Percentiles rank a stretch among this genome's conserved stretches.
These are phyloP conservation scores for Tonatia bakeri DNA, from an alignment of 2,113 vertebrate species.

Conservation along the genomic window DNA sequence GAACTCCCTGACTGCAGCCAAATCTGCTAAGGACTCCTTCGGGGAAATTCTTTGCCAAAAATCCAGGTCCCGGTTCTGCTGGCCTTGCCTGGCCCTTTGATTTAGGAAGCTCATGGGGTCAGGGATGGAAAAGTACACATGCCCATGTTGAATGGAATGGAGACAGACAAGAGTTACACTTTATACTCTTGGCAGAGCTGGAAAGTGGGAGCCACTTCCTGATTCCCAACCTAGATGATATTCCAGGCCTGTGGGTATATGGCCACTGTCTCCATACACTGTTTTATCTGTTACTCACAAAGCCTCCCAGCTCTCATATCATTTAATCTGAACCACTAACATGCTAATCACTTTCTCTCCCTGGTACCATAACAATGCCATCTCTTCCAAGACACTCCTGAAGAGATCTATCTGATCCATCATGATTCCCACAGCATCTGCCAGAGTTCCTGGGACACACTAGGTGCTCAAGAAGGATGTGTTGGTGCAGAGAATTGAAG, in stretches of 20 bases:
- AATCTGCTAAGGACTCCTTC: slow-evolving; percentile 47
- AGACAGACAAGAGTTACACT: slow-evolving; percentile 2
- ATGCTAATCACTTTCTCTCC: slow-evolving; percentile 10
- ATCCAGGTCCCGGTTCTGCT: slow-evolving; percentile 44
- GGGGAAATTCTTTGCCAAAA: slow-evolving; percentile 48
- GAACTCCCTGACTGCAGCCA: slow-evolving; percentile 43
- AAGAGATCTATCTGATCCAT: not conserved
- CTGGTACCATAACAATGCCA: not conserved
- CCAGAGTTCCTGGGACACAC: not conserved
- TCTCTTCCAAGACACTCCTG: not conserved
- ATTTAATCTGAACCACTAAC: not conserved
- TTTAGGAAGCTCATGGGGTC: slow-evolving; percentile 35
- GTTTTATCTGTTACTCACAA: not conserved
- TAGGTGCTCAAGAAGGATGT: not conserved
- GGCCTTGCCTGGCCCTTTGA: slow-evolving; percentile 41
- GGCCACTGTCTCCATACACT: not conserved
- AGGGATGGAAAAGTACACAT: not conserved
- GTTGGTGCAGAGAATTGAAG: not conserved
- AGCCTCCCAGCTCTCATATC: not conserved
- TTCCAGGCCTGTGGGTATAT: not conserved
- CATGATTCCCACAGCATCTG: not conserved
- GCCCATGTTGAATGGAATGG: not conserved
- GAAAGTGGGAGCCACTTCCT: not conserved
- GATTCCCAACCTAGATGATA: not conserved
- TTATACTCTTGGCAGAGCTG: not conserved